Percentiles rank a stretch among this genome's conserved stretches.
phyloP scores from a whole-genome alignment of 2,888 invertebrate genomes.

The Coenonympha glycerion region DNA sequence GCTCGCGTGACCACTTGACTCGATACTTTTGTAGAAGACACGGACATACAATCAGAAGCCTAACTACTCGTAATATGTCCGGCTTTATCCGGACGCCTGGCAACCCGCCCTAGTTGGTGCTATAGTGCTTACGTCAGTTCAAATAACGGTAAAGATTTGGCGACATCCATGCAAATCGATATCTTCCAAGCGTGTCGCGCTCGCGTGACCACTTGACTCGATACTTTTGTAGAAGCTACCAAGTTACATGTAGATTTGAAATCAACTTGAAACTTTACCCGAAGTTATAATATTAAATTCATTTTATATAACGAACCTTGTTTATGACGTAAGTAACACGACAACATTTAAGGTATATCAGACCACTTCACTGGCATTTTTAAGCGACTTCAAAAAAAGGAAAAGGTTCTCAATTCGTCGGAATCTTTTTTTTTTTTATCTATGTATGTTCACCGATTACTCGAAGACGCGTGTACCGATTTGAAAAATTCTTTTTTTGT shows the following conservation, averaged over 20 bases:
- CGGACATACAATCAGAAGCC: too few relatives aligned
- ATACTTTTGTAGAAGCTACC: background rate
- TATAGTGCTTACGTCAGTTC: background rate
- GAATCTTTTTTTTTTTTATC: too few relatives aligned
- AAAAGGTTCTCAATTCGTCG: too few relatives aligned
- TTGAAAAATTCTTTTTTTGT: too few relatives aligned
- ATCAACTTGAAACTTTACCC: background rate
- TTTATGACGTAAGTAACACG: background rate
- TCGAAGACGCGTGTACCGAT: too few relatives aligned
- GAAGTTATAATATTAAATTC: background rate
- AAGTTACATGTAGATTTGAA: background rate
- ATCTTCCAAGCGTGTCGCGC: constrained; percentile 2
- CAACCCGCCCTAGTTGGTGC: background rate
- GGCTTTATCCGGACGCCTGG: too few relatives aligned
- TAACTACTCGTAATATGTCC: too few relatives aligned
- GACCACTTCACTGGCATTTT: too few relatives aligned
- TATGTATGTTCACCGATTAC: too few relatives aligned
- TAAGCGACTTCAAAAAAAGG: too few relatives aligned
- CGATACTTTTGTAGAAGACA: background rate
- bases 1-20: constrained; percentile 6
- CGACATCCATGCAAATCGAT: constrained; percentile 16
- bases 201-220: constrained; percentile 5
- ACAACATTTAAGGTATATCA: too few relatives aligned
- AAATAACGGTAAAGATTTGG: background rate
- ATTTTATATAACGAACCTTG: background rate